Evolutionary conservation across 2,888 invertebrate species (phyloP), one percentile per base, ranked within the genome.

Genomic region (Campoplex nolae): DNA sequence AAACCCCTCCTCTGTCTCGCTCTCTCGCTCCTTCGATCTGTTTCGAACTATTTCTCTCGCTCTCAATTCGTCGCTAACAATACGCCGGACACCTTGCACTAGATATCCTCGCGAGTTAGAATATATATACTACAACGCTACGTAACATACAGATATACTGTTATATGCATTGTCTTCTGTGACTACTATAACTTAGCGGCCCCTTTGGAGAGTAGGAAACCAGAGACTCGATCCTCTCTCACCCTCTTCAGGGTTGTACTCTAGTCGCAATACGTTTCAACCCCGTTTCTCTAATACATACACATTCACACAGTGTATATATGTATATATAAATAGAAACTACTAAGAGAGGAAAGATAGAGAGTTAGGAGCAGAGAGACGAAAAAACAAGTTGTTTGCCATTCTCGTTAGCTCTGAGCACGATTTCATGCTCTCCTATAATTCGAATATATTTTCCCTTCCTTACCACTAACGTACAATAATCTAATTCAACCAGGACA

Each of bases 351-450:
- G 58, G 38, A 76, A 18, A 42, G 62, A 79, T 28, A 35, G 67
- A 51, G 73, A 68, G 13, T 35, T 51, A 78, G 74, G 76, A 62
- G 45, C 23, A 23, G 42, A 23, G 58, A 28, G 65, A 35, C 75
- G 70, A 62, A 68, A 83, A 86, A 86, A 86, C 86, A 83, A 83
- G 80, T 83, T 86, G 86, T 86, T 86, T 86, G 83, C 79, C 75
- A 62, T 79, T 79, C 85, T 79, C 83, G 78, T 79, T 83, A 75
- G 74, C 78, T 73, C 58, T 51, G 45, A 32, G 23, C 65, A 35
- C 76, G 71, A 80, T 62, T 73, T 77, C 82, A 62, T 79, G 75
- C 74, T 54, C 68, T 74, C 74, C 35, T 51, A 71, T 76, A 42
- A 48, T 77, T 67, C 54, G 28, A 42, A 75, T 76, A 76, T 45